These are phyloP conservation scores for Drosophila kohkoa DNA, from an alignment of 1,140 invertebrate species.

Conservation along the genomic window DNA sequence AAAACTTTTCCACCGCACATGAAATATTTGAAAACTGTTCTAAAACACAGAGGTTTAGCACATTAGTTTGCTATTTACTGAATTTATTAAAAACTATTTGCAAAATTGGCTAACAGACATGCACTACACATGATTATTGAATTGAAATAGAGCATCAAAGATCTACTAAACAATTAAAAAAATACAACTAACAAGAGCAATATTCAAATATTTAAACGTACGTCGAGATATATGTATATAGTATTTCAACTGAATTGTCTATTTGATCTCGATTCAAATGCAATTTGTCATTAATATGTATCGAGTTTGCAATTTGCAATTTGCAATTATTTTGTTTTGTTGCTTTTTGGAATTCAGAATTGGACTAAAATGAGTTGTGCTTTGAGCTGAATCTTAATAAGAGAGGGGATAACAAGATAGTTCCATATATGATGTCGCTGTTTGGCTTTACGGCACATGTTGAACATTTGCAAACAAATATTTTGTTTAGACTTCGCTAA, in stretches of 20 bases:
- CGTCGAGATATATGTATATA: constrained; percentile 8
- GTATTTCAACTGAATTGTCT: constrained; percentile 5
- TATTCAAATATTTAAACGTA: constrained; percentile 4
- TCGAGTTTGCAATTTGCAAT: constrained; percentile 5
- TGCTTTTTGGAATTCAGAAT: constrained; percentile 17
- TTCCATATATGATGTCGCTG: constrained; percentile 29
- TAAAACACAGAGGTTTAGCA: not conserved
- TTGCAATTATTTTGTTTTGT: constrained; percentile 12
- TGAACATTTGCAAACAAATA: too few species aligned
- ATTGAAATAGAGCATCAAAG: constrained; percentile 19
- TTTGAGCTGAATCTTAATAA: constrained; percentile 36
- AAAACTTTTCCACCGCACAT: too few species aligned
- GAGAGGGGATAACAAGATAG: constrained; percentile 4
- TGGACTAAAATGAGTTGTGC: constrained; percentile 21
- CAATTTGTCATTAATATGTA: constrained; percentile 9
- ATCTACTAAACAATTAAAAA: not conserved
- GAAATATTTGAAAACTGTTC: too few species aligned
- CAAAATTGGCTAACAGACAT: constrained; percentile 36
- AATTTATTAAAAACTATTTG: constrained; percentile 37
- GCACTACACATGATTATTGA: constrained; percentile 26
- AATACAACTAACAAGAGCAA: constrained; percentile 22
- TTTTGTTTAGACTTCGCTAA: not conserved
- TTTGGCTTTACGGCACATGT: constrained; percentile 25
- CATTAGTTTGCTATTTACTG: constrained; percentile 16
- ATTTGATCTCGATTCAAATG: constrained; percentile 35